Base-by-base conservation (phyloP, 2,113 vertebrate genomes). In the Machaerirhynchus nigripectus region DNA sequence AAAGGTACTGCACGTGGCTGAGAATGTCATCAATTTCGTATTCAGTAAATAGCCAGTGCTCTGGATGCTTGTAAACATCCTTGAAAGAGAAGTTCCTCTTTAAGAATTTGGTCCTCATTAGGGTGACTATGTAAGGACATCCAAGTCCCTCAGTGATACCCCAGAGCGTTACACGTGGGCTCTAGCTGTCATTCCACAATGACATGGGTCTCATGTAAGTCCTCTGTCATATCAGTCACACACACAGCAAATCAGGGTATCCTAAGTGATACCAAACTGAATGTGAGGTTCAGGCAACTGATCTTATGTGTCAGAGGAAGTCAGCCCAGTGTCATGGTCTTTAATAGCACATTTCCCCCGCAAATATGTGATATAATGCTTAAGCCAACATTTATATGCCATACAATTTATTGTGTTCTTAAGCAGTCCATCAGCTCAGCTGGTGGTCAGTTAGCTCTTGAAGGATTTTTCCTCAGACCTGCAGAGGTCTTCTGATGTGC, bases 241-340 rank as follows among this genome's bases (percentile, higher is more conserved):
- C 6, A n/a, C 59, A 28, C 3, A 39, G 20, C 40, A 61, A 65
- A 46, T 13, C 27, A 68, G 28, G 42, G 14, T 33, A 46, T 28
- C 55, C 59, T 40, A 46, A 33, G 13, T 21, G n/a, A 53, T 0
- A 0, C 4, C 57, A 40, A 37, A 31, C 24, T 85, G 28, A 86
- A 35, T 20, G 39, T 1, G 1, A 15, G 6, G 14, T 67, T 69
- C 57, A 20, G 39, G 10, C 14, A 78, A 40, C 47, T 28, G 35
- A 44, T 42, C 9, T 17, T 9, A 8, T 9, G 6, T 52, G 15
- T 49, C 52, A 87, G 46, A 84, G 14, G 16, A 75, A 42, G 21
- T 63, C 61, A 64, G 9, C 10, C 8, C 26, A 20, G 0, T 60
- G 40, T 9, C 31, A n/a, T 0, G 1, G 2, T 53, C n/a, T 65